These are phyloP conservation scores for Synodontis membranacea DNA, from an alignment of 2,113 vertebrate genomes.

Conservation along the genomic window DNA sequence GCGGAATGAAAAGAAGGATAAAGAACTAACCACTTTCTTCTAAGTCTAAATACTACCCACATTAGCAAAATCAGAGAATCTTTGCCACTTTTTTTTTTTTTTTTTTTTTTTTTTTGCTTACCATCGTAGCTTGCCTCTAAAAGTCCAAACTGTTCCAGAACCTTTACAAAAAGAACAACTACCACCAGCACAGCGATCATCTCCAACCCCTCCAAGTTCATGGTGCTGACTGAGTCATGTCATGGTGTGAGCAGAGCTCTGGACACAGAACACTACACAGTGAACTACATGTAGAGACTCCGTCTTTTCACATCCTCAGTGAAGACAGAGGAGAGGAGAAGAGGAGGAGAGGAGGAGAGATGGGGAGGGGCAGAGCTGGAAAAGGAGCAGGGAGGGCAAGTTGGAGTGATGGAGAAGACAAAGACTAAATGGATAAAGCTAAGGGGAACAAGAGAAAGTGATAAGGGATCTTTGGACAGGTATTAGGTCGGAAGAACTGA, in stretches of 20 bases:
- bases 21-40: not conserved
- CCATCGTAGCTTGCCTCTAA: conserved; percentile 89
- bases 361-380: conserved; percentile 25
- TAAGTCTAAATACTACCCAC: not conserved
- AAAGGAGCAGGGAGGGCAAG: conserved; percentile 32
- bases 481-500: conserved; percentile 52
- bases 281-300: conserved; percentile 75
- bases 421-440: conserved; percentile 47
- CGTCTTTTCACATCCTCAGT: conserved; percentile 59
- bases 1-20: not conserved
- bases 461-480: conserved; percentile 48
- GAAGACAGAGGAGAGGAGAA: conserved; percentile 61
- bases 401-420: conserved; percentile 33
- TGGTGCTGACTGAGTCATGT: conserved; percentile 77
- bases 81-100: conserved; percentile 54
- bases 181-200: conserved; percentile 96
- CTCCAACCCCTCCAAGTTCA: conserved; percentile 98
- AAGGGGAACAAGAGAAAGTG: not conserved
- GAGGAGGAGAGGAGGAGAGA: conserved; percentile 41
- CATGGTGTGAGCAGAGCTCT: conserved; percentile 77
- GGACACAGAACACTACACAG: conserved; percentile 75
- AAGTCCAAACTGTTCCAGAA: conserved; percentile 96
- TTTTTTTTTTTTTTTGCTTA: conserved; percentile 75
- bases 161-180: conserved; percentile 95
- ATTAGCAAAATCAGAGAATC: conserved; percentile 10